Evolutionary conservation across 2,113 vertebrate genomes (phyloP).

Genomic region (Perca schrenkii): DNA sequence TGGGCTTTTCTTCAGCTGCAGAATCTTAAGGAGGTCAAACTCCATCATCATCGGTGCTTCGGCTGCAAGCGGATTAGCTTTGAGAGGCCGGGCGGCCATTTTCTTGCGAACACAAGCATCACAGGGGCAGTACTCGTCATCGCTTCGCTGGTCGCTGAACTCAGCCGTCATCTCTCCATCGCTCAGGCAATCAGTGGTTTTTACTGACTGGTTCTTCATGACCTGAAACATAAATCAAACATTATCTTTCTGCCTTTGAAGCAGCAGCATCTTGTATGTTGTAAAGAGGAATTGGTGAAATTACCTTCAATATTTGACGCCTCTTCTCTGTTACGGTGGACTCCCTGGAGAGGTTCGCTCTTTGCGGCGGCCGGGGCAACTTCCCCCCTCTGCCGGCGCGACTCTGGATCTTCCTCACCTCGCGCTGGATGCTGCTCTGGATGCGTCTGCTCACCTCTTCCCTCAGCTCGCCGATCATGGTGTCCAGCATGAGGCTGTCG

Average conservation of each 20-base stretch:
- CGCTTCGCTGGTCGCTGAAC: conserved; percentile 71
- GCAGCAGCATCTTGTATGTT: not conserved
- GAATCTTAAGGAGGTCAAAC: conserved; percentile 91
- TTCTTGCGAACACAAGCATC: conserved; percentile 88
- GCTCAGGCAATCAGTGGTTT: conserved; percentile 64
- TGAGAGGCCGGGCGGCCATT: conserved; percentile 60
- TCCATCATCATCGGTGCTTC: conserved; percentile 84
- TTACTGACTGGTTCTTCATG: conserved; percentile 82
- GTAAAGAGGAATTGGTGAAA: not conserved
- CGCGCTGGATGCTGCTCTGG: conserved; percentile 84
- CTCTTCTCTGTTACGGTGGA: conserved; percentile 85
- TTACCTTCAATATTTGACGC: conserved; percentile 80
- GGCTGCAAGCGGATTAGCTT: conserved; percentile 18
- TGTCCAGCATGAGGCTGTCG: conserved; percentile 81
- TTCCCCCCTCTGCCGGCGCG: conserved; percentile 63
- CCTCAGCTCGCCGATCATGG: conserved; percentile 88
- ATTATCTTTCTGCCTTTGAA: not conserved
- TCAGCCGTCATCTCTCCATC: conserved; percentile 63
- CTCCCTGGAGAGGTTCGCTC: conserved; percentile 61
- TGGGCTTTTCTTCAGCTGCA: conserved; percentile 83
- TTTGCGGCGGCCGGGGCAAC: conserved; percentile 59
- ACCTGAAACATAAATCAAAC: conserved; percentile 59
- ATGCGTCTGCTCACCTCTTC: conserved; percentile 87
- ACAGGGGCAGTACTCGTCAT: conserved; percentile 91
- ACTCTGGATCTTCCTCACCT: conserved; percentile 86